Evolutionary conservation across 1,140 invertebrate species (phyloP).

Genomic region (Eriocheir sinensis): DNA sequence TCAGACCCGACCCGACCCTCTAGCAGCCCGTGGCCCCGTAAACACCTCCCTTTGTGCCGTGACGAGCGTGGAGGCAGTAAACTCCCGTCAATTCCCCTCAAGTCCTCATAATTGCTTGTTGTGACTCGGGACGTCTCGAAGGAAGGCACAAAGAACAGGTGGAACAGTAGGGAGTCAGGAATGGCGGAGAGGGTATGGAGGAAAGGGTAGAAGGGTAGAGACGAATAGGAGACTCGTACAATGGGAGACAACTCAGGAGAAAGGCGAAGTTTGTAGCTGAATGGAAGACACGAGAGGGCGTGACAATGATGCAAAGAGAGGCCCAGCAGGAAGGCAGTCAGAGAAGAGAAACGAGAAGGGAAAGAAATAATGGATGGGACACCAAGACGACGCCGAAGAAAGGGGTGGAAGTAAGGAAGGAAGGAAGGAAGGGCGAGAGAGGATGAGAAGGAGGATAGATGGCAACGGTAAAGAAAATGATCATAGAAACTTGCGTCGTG

Average conservation of each 20-base stretch:
- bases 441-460: too few relatives aligned
- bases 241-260: background rate
- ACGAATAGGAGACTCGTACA: background rate
- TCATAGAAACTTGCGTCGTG: too few relatives aligned
- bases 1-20: background rate
- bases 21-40: background rate
- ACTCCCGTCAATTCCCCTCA: constrained; percentile 17
- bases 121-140: constrained; percentile 52
- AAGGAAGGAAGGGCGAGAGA: background rate
- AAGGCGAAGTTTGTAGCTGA: background rate
- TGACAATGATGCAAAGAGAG: background rate
- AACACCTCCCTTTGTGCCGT: background rate
- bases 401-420: background rate
- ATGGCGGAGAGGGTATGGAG: background rate
- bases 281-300: background rate
- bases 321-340: background rate
- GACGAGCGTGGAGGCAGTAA: constrained; percentile 59
- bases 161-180: background rate
- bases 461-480: too few relatives aligned
- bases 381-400: background rate
- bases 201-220: background rate
- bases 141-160: constrained; percentile 8
- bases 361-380: background rate
- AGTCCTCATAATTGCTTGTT: constrained; percentile 68
- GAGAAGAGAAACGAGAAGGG: background rate